Evolutionary conservation across 2,797 vertebrate genomes (phyloP).

Genomic region (Dicrostonyx torquatus): DNA sequence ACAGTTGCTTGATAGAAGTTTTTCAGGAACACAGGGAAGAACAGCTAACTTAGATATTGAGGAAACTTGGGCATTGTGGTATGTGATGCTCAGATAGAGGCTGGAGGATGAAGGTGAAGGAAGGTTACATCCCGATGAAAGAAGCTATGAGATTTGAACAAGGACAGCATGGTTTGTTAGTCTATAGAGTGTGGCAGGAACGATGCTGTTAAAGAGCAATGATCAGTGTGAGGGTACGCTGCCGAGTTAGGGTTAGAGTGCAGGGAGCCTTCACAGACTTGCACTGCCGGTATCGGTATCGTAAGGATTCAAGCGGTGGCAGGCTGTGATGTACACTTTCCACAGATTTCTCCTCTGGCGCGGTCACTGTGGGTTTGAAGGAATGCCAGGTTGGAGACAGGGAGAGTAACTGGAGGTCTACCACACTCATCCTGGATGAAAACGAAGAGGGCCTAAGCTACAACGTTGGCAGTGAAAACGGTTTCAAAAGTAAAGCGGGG

Average conservation of each 20-base stretch:
- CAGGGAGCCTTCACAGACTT: constrained; percentile 2
- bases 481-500: background rate
- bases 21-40: background rate
- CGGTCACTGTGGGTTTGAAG: background rate
- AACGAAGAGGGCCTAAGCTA: background rate
- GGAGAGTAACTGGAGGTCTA: background rate
- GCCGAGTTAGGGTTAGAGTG: background rate
- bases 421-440: constrained; percentile 26
- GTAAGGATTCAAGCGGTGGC: background rate
- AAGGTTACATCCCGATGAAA: background rate
- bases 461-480: background rate
- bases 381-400: background rate
- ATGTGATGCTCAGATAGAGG: background rate
- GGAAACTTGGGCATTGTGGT: background rate
- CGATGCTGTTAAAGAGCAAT: background rate
- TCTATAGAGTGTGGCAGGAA: background rate
- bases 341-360: constrained; percentile 5
- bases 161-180: background rate
- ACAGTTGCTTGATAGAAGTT: background rate
- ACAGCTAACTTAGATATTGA: background rate
- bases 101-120: background rate
- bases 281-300: background rate
- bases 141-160: background rate
- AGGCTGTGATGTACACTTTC: background rate
- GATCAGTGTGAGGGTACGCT: no score